phyloP scores from a whole-genome alignment of 2,888 invertebrate species.

The Mamestra brassicae region DNA sequence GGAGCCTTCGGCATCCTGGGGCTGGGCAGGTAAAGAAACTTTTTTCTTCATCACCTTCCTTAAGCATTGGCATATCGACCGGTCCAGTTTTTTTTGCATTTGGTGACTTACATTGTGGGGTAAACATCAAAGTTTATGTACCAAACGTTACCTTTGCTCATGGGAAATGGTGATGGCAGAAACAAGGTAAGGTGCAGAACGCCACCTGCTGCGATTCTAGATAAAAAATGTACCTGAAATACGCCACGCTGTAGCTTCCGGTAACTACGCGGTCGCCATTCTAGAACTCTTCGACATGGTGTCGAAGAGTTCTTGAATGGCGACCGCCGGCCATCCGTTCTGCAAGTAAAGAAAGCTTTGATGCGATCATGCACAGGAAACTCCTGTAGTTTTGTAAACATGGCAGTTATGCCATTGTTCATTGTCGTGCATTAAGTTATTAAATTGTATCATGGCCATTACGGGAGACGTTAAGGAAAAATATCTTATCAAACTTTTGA shows the following conservation, averaged over 20 bases:
- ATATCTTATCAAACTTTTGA: too few species aligned
- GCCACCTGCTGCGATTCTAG: neutral
- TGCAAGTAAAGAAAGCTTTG: neutral
- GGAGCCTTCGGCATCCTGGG: conserved; percentile 97
- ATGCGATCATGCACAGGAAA: too few species aligned
- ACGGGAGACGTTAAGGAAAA: too few species aligned
- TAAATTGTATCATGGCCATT: too few species aligned
- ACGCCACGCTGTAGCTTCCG: neutral
- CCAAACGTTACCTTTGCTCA: neutral
- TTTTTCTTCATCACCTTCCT: neutral
- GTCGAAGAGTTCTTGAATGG: too few species aligned
- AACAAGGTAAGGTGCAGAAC: neutral
- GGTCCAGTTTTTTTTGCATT: neutral
- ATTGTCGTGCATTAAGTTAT: too few species aligned
- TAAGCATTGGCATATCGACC: too few species aligned
- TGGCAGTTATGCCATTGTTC: too few species aligned
- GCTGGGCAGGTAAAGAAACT: conserved; percentile 92
- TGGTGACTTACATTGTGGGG: neutral
- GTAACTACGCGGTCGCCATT: too few species aligned
- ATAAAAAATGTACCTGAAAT: neutral
- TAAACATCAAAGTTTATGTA: too few species aligned
- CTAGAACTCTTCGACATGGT: neutral
- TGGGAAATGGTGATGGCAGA: neutral
- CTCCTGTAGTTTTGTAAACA: too few species aligned
- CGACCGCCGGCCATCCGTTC: neutral